Evolutionary conservation across 2,797 vertebrate genomes (phyloP).

Genomic region (Platyrinchus mystaceus): DNA sequence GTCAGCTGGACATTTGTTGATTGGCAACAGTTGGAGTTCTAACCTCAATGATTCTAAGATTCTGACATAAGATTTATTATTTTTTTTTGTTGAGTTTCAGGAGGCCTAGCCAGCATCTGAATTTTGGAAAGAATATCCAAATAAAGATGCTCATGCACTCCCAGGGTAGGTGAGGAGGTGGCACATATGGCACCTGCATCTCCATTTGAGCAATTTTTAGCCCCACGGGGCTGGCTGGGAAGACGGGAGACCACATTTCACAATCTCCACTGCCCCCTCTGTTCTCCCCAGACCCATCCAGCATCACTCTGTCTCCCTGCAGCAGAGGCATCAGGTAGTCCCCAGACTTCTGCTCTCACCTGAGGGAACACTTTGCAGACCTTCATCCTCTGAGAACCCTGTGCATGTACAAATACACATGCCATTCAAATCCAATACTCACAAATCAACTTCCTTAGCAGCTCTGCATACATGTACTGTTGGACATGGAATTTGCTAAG

Average conservation of each 20-base stretch:
- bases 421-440: background rate
- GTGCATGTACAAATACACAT: accelerated
- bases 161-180: background rate
- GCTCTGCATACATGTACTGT: background rate
- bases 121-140: background rate
- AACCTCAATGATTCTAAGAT: background rate
- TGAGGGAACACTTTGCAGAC: background rate
- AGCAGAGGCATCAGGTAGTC: background rate
- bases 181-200: background rate
- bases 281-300: background rate
- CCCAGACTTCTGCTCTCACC: background rate
- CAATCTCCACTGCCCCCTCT: background rate
- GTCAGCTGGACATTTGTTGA: background rate
- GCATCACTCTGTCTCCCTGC: background rate
- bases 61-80: background rate
- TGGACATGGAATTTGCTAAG: background rate
- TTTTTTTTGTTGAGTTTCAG: background rate
- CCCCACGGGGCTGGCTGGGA: background rate
- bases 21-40: background rate
- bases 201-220: background rate
- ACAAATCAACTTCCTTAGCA: background rate
- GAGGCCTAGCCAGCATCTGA: background rate
- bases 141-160: background rate
- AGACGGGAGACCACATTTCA: background rate
- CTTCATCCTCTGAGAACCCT: background rate